Base-by-base conservation (phyloP, 2,888 invertebrate genomes). In the Agrochola circellaris region DNA sequence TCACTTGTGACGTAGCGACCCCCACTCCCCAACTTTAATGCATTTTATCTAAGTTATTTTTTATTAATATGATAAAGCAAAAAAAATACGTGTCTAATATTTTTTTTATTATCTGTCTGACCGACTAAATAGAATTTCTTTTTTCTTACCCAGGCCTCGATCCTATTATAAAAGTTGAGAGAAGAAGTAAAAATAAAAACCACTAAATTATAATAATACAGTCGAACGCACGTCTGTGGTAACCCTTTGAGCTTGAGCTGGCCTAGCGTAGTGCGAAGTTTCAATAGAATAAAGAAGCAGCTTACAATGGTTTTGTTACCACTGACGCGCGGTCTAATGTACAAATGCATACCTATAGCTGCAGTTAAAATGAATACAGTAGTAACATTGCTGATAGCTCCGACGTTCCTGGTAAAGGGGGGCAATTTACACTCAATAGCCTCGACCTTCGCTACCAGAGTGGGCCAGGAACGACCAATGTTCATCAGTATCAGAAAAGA, bases 401-500 rank as follows among this genome's bases (percentile, higher is more conserved):
- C 79, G 0, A 93, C 86, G 8, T 92, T 90, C n/a, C 88, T 89
- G 0, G 83, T 84, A 13, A 94, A 87, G 0, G 92, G 92, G 0
- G 94, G 94, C 5, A 94, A 77, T n/a, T 86, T 81, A 4, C 62
- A 54, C 81, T 94, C 94, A 9, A 93, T 87, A 0, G 75, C 83
- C 68, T 94, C 93, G 0, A 91, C 89, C 54, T 81, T 84, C 13
- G 38, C 54, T 0, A 93, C 75, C 8, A 93, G 30, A 0, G 78
- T 62, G 0, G 93, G 92, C 93, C 93, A 94, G 11, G 65, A 80
- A 5, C 89, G 75, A 1, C 91, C 90, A 15, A 92, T 91, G 11
- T 91, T 86, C 34, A 90, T 73, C 69, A 94, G 56, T 7, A 93
- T 86, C 7, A 92, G 5, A 1, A 87, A 87, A 0, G 93, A 91